Conservation (phyloP, 1,140 invertebrate species). For the Mercenaria mercenaria region DNA sequence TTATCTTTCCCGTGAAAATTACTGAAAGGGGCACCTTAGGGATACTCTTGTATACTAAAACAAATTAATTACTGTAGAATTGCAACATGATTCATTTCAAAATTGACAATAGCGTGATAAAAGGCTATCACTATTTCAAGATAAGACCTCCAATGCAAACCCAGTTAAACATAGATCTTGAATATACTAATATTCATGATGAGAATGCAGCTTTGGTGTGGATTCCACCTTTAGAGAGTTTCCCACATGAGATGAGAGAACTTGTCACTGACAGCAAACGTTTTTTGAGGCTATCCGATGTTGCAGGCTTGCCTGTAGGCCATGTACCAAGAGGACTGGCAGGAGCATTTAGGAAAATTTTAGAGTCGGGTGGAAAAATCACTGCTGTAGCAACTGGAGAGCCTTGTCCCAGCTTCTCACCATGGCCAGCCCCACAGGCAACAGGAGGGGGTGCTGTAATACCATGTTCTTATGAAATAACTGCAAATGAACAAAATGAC, state of each 20-base stretch:
- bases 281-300: conserved; percentile 28
- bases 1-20: background rate
- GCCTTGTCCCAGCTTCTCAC: conserved; percentile 46
- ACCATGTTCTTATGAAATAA: conserved; percentile 1
- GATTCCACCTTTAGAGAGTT: conserved; percentile 24
- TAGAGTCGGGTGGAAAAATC: conserved; percentile 45
- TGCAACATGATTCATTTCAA: background rate
- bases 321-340: conserved; percentile 61
- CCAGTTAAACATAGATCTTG: conserved; percentile 24
- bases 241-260: background rate
- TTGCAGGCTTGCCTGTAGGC: conserved; percentile 58
- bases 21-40: background rate
- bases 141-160: conserved; percentile 36
- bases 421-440: conserved; percentile 54
- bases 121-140: conserved; percentile 51
- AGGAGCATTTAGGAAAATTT: conserved; percentile 37
- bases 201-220: conserved; percentile 44
- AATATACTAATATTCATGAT: conserved; percentile 61
- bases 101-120: conserved; percentile 53
- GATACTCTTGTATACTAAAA: background rate
- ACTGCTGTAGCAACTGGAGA: conserved; percentile 18
- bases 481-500: background rate
- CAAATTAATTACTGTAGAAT: no score
- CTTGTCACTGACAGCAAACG: conserved; percentile 39
- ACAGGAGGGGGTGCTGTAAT: conserved; percentile 45